Evolutionary conservation across 2,113 vertebrate species (phyloP), one percentile per base, ranked within the genome.

Genomic region (Cynopterus brachyotis): DNA sequence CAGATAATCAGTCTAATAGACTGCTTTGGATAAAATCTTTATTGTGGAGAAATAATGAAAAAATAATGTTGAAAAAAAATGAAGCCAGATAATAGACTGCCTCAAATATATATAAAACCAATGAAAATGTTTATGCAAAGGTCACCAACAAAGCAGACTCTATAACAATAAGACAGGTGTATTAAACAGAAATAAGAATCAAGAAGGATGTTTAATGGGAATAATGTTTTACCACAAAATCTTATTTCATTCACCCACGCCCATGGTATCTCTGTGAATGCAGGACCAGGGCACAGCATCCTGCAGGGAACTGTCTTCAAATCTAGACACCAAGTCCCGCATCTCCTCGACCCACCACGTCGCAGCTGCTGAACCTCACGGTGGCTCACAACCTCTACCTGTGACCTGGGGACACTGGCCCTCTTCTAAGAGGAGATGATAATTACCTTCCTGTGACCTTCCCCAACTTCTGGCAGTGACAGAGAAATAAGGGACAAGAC

Each of bases 301-400:
- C 22, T 55, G 9, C 30, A 32, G 45, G 24, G n/a, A 66, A 55
- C 8, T 28, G 35, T 7, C n/a, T 60, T 59, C 42, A 66, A 75
- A 28, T 80, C 32, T 4, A 11, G 19, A 69, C 2, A 26, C 15
- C 17, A 62, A 42, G 11, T n/a, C 66, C 66, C 32, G 5, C 5
- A 53, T 50, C 2, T 19, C 0, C 40, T 3, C 1, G 32, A 0
- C 37, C 80, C 1, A 12, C 24, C 6, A 2, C 0, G 7, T 0
- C 5, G 2, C 1, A 16, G 7, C 5, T 2, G 67, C 30, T 50
- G 32, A 88, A 72, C 8, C 20, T 8, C 28, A 73, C 22, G 30
- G 16, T 0, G 20, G 17, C 7, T 84, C 15, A 70, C 30, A 40
- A 7, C 0, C 1, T 22, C 57, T 20, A 24, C 55, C 32, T 42